Percentiles rank a stretch among this genome's conserved stretches.
phyloP scores from a whole-genome alignment of 2,888 invertebrate species.

The Leptogaster cylindrica region DNA sequence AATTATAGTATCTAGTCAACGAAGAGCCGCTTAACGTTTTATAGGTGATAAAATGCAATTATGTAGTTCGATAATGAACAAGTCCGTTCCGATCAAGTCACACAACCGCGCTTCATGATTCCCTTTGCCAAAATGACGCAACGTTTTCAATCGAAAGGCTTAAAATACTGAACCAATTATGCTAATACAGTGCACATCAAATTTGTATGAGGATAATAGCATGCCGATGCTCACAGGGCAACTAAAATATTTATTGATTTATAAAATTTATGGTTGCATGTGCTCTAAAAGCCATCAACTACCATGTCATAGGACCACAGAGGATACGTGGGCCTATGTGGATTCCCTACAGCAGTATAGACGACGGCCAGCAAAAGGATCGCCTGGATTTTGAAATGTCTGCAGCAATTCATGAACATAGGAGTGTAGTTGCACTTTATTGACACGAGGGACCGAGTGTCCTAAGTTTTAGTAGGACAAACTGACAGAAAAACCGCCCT shows the following conservation, averaged over 20 bases:
- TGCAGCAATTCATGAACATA: slow-evolving; percentile 4
- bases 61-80: slow-evolving; percentile 18
- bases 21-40: background rate
- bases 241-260: slow-evolving; percentile 43
- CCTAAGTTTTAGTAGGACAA: slow-evolving; percentile 35
- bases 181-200: slow-evolving; percentile 30
- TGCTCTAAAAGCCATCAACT: slow-evolving; percentile 40
- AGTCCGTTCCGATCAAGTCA: background rate
- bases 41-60: slow-evolving; percentile 19
- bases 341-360: too few relatives aligned
- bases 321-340: slow-evolving; percentile 21
- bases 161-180: slow-evolving; percentile 26
- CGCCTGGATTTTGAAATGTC: background rate
- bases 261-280: slow-evolving; percentile 41
- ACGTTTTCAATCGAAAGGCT: slow-evolving; percentile 6
- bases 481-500: slow-evolving; percentile 31
- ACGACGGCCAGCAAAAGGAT: background rate
- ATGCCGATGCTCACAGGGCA: slow-evolving; percentile 24
- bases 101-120: background rate
- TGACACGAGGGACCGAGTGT: slow-evolving; percentile 18
- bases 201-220: slow-evolving; percentile 23
- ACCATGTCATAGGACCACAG: slow-evolving; percentile 25
- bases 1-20: slow-evolving; percentile 31
- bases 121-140: background rate
- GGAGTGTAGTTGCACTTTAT: slow-evolving; percentile 17